A percentile compares a stretch with the other conserved stretches of the same genome.
These are phyloP conservation scores for Pollachius pollachius DNA, from an alignment of 2,113 vertebrate genomes.

Conservation along the genomic window DNA sequence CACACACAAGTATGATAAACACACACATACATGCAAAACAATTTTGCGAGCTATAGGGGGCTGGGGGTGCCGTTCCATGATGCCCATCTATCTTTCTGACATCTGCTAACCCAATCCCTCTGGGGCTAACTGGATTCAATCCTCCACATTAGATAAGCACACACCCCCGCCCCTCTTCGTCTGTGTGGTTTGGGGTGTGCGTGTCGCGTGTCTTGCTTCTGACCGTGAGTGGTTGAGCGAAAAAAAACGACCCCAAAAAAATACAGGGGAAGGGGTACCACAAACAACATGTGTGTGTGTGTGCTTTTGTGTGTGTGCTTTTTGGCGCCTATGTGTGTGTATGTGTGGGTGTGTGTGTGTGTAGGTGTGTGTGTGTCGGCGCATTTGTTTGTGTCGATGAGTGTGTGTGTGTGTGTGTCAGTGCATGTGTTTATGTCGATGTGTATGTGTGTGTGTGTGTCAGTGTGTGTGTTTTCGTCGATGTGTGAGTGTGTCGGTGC, in stretches of 20 bases:
- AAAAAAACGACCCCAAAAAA: no score
- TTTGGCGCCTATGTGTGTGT: not conserved
- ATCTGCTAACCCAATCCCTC: slow-evolving; percentile 81
- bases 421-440: not conserved
- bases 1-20: slow-evolving; percentile 46
- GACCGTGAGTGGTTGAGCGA: not conserved
- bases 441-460: not conserved
- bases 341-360: not conserved
- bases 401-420: not conserved
- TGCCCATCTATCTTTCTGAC: slow-evolving; percentile 82
- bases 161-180: slow-evolving; percentile 47
- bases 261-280: not conserved
- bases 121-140: slow-evolving; percentile 80
- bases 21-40: slow-evolving; percentile 66
- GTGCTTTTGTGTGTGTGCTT: not conserved
- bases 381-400: no score
- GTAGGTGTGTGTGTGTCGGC: not conserved
- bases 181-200: slow-evolving; percentile 36
- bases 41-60: slow-evolving; percentile 55
- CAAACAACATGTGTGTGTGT: not conserved
- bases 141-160: slow-evolving; percentile 80
- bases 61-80: slow-evolving; percentile 62
- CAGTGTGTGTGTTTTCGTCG: not conserved
- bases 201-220: slow-evolving; percentile 1
- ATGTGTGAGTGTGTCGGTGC: not conserved